phyloP scores from a whole-genome alignment of 2,113 vertebrate genomes.

The Vimba vimba region DNA sequence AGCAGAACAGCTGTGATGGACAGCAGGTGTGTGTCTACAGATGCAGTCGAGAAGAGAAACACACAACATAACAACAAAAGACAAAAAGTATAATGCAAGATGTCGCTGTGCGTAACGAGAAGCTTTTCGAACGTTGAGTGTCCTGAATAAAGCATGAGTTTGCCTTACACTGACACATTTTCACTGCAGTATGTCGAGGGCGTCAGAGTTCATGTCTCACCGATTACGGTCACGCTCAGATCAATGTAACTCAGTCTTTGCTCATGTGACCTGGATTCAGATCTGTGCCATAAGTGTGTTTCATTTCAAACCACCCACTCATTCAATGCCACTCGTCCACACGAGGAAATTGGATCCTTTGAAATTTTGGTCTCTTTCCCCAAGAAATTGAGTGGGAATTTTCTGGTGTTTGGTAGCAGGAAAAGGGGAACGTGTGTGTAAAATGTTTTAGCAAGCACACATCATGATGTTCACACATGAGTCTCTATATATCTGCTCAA shows the following conservation, averaged over 20 bases:
- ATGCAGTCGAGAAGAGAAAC: conserved; percentile 18
- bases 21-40: conserved; percentile 34
- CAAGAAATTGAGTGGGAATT: not conserved
- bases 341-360: conserved; percentile 18
- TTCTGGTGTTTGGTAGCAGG: not conserved
- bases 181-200: not conserved
- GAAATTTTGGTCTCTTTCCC: not conserved
- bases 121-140: not conserved
- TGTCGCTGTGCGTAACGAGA: not conserved
- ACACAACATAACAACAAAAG: not conserved
- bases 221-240: not conserved
- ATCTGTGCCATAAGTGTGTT: not conserved
- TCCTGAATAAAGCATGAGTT: conserved; percentile 48
- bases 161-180: conserved; percentile 21
- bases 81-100: not conserved
- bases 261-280: not conserved
- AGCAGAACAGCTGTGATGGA: not conserved
- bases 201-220: conserved; percentile 7
- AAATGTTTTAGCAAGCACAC: not conserved
- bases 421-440: not conserved
- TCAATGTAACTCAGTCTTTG: not conserved
- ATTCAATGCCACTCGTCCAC: not conserved
- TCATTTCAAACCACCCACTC: not conserved
- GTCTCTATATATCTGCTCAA: conserved; percentile 3
- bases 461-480: not conserved